Percentiles rank a stretch among this genome's conserved stretches.
These are phyloP conservation scores for Liopterus haemorrhoidalis DNA, from an alignment of 2,888 invertebrate genomes.

Conservation along the genomic window DNA sequence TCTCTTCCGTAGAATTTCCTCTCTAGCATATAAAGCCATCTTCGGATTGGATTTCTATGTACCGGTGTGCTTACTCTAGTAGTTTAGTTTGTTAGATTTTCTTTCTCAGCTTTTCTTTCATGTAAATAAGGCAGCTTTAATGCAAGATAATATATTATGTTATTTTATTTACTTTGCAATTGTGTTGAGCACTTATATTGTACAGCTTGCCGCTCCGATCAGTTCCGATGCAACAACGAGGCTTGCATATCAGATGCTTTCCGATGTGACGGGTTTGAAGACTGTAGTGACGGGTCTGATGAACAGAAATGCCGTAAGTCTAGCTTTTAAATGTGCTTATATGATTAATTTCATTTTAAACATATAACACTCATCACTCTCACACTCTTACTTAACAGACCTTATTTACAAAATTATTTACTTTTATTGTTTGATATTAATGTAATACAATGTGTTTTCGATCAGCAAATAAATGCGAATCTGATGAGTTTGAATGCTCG, in stretches of 20 bases:
- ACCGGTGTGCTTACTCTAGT: constrained; percentile 11
- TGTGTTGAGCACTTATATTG: constrained; percentile 13
- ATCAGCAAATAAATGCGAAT: no score
- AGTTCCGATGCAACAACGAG: constrained; percentile 54
- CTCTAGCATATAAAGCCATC: no score
- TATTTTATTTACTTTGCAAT: constrained; percentile 9
- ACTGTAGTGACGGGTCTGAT: constrained; percentile 60
- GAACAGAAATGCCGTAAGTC: constrained; percentile 55
- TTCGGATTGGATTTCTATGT: no score
- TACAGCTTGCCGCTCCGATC: constrained; percentile 29
- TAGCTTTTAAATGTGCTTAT: constrained; percentile 11
- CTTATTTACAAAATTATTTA: not conserved
- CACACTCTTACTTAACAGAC: constrained; percentile 5
- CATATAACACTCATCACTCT: not conserved
- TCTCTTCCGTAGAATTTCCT: constrained; percentile 6
- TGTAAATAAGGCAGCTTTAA: not conserved
- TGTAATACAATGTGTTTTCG: not conserved
- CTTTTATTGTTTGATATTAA: not conserved
- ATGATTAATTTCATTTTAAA: not conserved
- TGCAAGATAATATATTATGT: not conserved
- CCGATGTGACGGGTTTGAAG: constrained; percentile 55
- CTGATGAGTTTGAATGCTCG: constrained; percentile 63
- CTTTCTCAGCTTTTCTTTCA: constrained; percentile 17
- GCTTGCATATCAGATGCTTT: constrained; percentile 55
- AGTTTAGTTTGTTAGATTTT: constrained; percentile 26